These are phyloP conservation scores for Stichopus horrens DNA, from an alignment of 53 echinoderm and acorn worm genomes.

Conservation along the genomic window DNA sequence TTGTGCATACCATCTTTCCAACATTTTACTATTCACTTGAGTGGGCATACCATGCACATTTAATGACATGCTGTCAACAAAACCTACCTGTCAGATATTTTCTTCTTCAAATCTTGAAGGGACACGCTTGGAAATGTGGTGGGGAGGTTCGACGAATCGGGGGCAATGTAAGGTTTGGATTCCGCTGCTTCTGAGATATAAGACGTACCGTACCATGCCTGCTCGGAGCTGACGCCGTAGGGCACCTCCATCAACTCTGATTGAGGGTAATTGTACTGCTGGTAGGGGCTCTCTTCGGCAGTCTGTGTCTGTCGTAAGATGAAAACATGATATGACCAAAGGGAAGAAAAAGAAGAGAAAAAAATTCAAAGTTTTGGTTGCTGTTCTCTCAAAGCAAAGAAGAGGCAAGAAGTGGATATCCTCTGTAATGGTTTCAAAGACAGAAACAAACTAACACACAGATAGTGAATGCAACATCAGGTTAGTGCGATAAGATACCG, in stretches of 20 bases:
- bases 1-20: no score
- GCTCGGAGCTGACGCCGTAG: neutral
- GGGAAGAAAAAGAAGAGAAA: no score
- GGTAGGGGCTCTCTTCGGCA: constrained; percentile 39
- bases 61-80: neutral
- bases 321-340: no score
- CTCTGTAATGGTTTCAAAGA: no score
- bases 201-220: constrained; percentile 33
- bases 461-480: no score
- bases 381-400: no score
- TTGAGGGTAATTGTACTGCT: constrained; percentile 31
- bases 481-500: no score
- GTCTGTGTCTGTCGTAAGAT: neutral
- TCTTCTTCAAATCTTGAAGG: constrained; percentile 75
- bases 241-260: neutral
- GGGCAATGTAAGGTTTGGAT: constrained; percentile 40
- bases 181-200: neutral
- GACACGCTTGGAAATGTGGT: constrained; percentile 63
- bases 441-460: no score
- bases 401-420: no score
- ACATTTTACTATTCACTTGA: no score
- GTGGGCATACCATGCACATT: no score
- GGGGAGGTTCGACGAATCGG: constrained; percentile 65
- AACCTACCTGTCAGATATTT: constrained; percentile 80
- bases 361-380: no score